Base-by-base conservation (phyloP, 2,113 vertebrate species). In the Nannospalax galili region DNA sequence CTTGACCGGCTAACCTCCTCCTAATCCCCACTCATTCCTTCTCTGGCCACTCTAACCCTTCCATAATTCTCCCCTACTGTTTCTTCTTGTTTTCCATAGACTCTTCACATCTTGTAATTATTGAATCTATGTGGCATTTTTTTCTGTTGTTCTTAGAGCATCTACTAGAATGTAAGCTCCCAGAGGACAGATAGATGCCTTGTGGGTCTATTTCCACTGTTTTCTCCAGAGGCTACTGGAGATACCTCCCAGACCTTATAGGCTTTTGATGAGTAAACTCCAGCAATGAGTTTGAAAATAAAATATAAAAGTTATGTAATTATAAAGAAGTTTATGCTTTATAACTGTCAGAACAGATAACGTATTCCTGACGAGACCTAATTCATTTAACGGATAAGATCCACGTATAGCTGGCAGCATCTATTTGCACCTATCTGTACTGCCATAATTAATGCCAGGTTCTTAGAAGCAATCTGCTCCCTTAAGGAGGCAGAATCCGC, bases 391-490 rank as follows among this genome's bases (percentile, higher is more conserved):
- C 0, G 1, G 70, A 73, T 94, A 84, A 92, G 82, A 94, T n/a
- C 95, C 90, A 85, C 93, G 96, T 92, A 91, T 95, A 92, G 93
- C 52, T 94, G 80, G 80, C 89, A 96, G 56, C 74, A n/a, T 93
- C 70, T 87, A 56, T 95, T 89, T 93, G 91, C 94, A n/a, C 79
- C 91, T 91, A 92, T 95, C 97, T 97, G 80, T 84, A 89, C 37
- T 93, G 45, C 19, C 42, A 82, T 91, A 91, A 95, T 90, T 87
- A 96, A 96, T 70, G 91, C 89, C 92, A 96, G 75, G 45, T 95
- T 91, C 86, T 95, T 91, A 84, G 91, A 91, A 84, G 32, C 92
- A 80, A 91, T 28, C 75, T 80, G 65, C n/a, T 91, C 70, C 75
- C 87, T 82, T 88, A 92, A 77, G 64, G 64, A 95, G 82, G 77